A percentile compares a stretch with the other conserved stretches of the same genome.
Conservation (phyloP, 2,113 vertebrate genomes). For the Gulo gulo region DNA sequence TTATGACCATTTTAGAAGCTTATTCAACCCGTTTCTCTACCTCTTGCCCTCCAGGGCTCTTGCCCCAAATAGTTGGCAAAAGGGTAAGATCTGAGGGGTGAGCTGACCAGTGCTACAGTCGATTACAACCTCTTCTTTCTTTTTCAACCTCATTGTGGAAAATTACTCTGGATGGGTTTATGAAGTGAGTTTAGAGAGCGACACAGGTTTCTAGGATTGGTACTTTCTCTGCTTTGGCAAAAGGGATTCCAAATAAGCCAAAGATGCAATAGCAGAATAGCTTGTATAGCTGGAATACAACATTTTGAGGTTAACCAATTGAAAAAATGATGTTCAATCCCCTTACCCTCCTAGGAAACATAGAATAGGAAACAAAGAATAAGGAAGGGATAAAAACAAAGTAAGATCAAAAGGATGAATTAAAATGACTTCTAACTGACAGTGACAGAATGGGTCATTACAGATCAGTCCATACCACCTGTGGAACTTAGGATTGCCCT, state of each 20-base stretch:
- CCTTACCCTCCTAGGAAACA: not conserved
- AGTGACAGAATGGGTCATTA: not conserved
- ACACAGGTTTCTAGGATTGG: constrained; percentile 42
- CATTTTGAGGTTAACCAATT: not conserved
- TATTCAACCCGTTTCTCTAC: constrained; percentile 78
- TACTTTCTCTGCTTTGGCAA: constrained; percentile 32
- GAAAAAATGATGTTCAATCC: not conserved
- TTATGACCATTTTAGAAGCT: constrained; percentile 71
- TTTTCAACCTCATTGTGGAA: constrained; percentile 21
- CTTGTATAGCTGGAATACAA: not conserved
- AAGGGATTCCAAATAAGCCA: constrained; percentile 11
- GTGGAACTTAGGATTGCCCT: not conserved
- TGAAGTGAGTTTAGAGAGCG: not conserved
- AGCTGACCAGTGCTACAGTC: not conserved
- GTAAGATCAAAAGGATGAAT: not conserved
- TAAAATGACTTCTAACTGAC: not conserved
- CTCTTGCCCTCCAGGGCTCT: constrained; percentile 31
- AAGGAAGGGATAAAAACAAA: not conserved
- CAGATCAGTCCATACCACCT: not conserved
- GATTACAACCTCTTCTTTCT: not conserved
- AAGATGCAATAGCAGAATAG: not conserved
- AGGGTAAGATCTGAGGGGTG: not conserved
- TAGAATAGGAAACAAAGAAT: too few species aligned
- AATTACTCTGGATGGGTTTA: constrained; percentile 5
- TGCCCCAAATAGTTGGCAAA: not conserved